Evolutionary conservation across 1,140 invertebrate species (phyloP), one percentile per base, ranked within the genome.

Genomic region (Anastatus disparis): DNA sequence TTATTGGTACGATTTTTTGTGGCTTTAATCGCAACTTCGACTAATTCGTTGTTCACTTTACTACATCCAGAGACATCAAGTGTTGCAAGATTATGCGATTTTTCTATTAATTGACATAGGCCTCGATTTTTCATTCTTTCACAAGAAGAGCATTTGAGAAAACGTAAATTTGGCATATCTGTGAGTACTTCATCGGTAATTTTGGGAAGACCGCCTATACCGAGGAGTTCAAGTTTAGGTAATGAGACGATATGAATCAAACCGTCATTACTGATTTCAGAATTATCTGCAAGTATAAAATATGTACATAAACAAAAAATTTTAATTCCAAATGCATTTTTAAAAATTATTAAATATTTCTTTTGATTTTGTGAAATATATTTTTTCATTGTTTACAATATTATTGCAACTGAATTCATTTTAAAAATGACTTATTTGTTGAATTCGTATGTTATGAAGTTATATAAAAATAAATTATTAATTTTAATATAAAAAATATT

Each of bases 51-150:
- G 0, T 71, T 75, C n/a, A 83, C 72, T 7, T 13, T 1, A 7
- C 12, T 26, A 50, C 79, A 81, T 8, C 69, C 71, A 0, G 79
- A 79, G 1, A 81, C 38, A 76, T 83, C 78, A 10, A 83, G 42
- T 7, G 67, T 17, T 59, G 76, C 70, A 26, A 83, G 67, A 29
- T 76, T 58, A 7, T 75, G 72, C 0, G 78, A 72, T 15, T 55
- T 67, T 52, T 70, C 58, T 38, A 83, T 72, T 8, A 83, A 59
- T 17, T 13, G 59, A 9, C 24, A 70, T 3, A 80, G 58, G 3
- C 75, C 76, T 7, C 13, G 7, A 68, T 82, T 77, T 0, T 42
- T 63, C n/a, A 83, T 13, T 9, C 0, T 52, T 1, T 8, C 9
- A 70, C 81, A 83, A 8, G 15, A 17, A 20, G 61, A 73, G 52